Conservation (phyloP, 2,888 invertebrate genomes). For the Volucella zonaria region DNA sequence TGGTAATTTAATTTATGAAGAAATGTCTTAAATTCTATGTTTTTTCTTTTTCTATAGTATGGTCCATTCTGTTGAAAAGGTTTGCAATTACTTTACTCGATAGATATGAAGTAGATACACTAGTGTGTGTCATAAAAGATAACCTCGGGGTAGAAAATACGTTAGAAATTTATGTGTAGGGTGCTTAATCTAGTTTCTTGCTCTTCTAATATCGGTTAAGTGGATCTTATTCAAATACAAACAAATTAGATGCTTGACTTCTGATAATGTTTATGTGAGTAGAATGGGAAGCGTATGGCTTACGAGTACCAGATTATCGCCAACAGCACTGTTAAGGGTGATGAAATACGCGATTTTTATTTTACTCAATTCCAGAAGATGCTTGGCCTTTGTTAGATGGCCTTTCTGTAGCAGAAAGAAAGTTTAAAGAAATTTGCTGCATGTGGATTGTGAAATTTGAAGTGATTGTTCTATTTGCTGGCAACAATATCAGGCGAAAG, state of each 20-base stretch:
- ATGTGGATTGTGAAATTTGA: no score
- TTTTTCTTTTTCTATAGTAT: neutral
- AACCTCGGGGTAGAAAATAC: conserved; percentile 15
- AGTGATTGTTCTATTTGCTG: no score
- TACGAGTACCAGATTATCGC: conserved; percentile 14
- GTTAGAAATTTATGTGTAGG: neutral
- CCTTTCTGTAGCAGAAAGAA: no score
- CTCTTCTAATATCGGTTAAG: conserved; percentile 30
- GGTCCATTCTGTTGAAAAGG: neutral
- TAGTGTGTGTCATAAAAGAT: neutral
- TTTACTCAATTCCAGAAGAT: neutral
- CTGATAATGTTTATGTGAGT: neutral
- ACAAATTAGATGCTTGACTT: conserved; percentile 21
- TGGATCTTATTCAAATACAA: conserved; percentile 27
- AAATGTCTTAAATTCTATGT: neutral
- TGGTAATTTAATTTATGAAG: conserved; percentile 30
- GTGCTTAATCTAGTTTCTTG: conserved; percentile 49
- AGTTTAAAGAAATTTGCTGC: no score
- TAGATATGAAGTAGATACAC: conserved; percentile 3
- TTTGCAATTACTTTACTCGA: conserved; percentile 7
- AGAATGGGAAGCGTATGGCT: neutral
- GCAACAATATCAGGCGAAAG: no score
- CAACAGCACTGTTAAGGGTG: neutral
- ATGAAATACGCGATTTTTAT: neutral
- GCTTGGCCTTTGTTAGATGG: no score